Conservation (phyloP, 2,888 invertebrate genomes). For the Geophilus truncorum region DNA sequence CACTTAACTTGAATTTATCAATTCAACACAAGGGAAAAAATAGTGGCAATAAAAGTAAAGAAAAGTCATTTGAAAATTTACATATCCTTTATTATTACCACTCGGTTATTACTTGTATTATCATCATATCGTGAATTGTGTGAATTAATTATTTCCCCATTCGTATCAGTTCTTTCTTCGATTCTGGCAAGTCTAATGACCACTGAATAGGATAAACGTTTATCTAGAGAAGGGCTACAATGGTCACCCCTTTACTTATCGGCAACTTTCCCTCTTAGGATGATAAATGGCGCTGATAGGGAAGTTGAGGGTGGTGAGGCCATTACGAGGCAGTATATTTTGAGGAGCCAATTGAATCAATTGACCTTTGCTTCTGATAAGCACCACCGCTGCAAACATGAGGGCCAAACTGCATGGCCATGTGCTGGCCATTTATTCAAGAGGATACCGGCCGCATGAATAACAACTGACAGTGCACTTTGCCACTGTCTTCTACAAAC, state of each 20-base stretch:
- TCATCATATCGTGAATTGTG: background rate
- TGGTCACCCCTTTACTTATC: constrained; percentile 10
- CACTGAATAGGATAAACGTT: background rate
- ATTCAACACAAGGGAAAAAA: background rate
- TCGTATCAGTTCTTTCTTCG: too few relatives aligned
- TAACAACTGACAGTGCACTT: constrained; percentile 3
- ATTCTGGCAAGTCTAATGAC: background rate
- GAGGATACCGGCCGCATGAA: background rate
- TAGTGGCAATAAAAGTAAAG: background rate
- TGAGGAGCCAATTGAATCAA: constrained; percentile 29
- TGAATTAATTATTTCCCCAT: background rate
- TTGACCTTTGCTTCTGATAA: constrained; percentile 6
- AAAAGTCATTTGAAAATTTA: background rate
- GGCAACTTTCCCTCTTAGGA: background rate
- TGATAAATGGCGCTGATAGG: constrained; percentile 25
- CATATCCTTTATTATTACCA: background rate
- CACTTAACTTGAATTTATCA: background rate
- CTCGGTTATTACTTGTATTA: too few relatives aligned
- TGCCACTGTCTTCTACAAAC: background rate
- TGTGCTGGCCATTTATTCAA: constrained; percentile 12
- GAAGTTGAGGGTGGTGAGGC: background rate
- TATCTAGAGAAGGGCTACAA: background rate
- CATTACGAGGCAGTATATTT: constrained; percentile 22
- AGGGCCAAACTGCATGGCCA: background rate
- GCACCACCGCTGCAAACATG: constrained; percentile 8